phyloP scores from a whole-genome alignment of 1,140 invertebrate species.

The Lucilia sericata region DNA sequence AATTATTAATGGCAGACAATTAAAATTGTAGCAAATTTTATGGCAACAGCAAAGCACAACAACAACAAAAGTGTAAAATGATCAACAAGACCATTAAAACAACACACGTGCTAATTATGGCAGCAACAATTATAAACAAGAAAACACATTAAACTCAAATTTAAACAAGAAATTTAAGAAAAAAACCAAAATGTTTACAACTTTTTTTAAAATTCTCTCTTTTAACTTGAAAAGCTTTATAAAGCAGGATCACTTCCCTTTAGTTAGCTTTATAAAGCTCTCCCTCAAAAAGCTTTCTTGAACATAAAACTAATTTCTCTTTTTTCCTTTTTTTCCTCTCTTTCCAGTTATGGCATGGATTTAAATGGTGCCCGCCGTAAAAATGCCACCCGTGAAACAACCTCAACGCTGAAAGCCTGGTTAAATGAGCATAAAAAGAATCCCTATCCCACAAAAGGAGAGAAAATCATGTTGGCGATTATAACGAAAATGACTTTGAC shows the following conservation, averaged over 20 bases:
- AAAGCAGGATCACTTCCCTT: too few species aligned
- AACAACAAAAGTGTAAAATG: constrained; percentile 15
- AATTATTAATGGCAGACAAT: constrained; percentile 35
- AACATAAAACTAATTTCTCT: too few species aligned
- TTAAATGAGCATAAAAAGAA: constrained; percentile 99
- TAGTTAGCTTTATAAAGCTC: too few species aligned
- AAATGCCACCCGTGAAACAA: constrained; percentile 97
- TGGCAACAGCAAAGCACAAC: background rate
- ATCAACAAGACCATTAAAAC: background rate
- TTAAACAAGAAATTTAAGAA: too few species aligned
- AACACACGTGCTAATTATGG: constrained; percentile 32
- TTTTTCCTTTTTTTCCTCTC: constrained; percentile 46
- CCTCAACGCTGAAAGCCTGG: constrained; percentile 97
- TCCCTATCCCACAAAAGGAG: constrained; percentile 98
- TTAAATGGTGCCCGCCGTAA: constrained; percentile 91
- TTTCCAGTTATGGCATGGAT: constrained; percentile 89
- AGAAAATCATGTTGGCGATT: constrained; percentile 99
- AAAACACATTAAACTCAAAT: background rate
- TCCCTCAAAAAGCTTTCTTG: too few species aligned
- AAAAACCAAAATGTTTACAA: too few species aligned
- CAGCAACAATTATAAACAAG: background rate
- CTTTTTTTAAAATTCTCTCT: too few species aligned
- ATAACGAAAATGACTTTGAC: constrained; percentile 99
- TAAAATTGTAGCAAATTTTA: constrained; percentile 20
- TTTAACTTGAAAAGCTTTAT: too few species aligned